These are phyloP conservation scores for Atherix ibis DNA, from an alignment of 2,888 invertebrate species.

Conservation along the genomic window DNA sequence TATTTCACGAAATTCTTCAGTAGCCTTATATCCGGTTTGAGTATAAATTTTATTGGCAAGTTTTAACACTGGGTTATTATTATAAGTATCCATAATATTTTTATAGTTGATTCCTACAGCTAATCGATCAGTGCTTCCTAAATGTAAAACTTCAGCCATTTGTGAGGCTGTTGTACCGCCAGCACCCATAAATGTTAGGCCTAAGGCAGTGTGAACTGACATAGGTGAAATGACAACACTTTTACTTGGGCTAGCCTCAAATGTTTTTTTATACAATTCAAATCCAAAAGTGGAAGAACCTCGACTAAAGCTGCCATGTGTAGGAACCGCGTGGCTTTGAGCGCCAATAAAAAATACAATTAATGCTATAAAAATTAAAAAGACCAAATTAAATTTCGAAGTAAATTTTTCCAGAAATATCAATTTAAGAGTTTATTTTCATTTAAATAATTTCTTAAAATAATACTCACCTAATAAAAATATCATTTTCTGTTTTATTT, in stretches of 20 bases:
- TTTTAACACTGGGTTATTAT: constrained; percentile 24
- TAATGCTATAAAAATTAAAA: too few relatives aligned
- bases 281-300: too few relatives aligned
- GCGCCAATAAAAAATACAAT: too few relatives aligned
- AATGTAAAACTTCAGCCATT: constrained; percentile 36
- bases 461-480: too few relatives aligned
- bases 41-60: constrained; percentile 61
- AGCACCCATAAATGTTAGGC: constrained; percentile 57
- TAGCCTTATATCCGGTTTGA: constrained; percentile 38
- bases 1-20: constrained; percentile 38
- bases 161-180: constrained; percentile 44
- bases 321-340: too few relatives aligned
- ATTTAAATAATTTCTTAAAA: too few relatives aligned
- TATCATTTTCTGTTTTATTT: too few relatives aligned
- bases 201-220: constrained; percentile 54
- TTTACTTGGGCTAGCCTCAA: constrained; percentile 36
- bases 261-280: too few relatives aligned
- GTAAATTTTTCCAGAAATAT: too few relatives aligned
- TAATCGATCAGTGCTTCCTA: constrained; percentile 14
- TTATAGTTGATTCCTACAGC: constrained; percentile 13
- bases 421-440: too few relatives aligned
- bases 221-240: constrained; percentile 61
- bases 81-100: constrained; percentile 15
- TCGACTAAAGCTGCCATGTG: too few relatives aligned
- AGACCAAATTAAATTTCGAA: too few relatives aligned